Evolutionary conservation across 2,797 vertebrate genomes (phyloP).

Genomic region (Podarcis siculus): DNA sequence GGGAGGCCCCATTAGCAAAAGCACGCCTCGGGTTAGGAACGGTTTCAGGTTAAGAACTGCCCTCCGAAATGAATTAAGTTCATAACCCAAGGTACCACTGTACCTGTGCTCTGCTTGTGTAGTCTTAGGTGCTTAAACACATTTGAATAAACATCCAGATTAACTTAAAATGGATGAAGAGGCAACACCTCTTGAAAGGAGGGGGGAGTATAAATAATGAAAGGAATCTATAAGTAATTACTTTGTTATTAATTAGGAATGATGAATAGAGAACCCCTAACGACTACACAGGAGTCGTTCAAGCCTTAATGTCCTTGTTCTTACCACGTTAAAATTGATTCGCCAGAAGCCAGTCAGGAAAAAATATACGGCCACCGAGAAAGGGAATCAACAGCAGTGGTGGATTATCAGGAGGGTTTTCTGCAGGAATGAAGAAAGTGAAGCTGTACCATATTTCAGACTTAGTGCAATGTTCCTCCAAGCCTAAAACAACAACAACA

Average conservation of each 20-base stretch:
- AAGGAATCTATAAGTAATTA: conserved; percentile 76
- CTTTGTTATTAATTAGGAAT: conserved; percentile 77
- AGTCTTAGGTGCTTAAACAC: background rate
- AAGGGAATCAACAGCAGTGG: background rate
- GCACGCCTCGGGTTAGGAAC: no score
- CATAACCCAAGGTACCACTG: no score
- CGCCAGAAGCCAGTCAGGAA: background rate
- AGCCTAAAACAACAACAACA: background rate
- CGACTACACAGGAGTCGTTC: conserved; percentile 31
- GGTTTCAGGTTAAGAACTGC: no score
- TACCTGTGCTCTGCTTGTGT: background rate
- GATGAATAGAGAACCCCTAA: conserved; percentile 67
- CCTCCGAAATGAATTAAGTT: no score
- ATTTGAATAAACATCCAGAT: conserved; percentile 6
- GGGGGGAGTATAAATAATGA: conserved; percentile 54
- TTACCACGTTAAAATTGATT: conserved; percentile 61
- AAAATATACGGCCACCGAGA: background rate
- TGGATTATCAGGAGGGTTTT: rapidly evolving
- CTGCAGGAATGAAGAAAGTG: background rate
- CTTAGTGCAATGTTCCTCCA: background rate
- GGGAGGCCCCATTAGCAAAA: no score
- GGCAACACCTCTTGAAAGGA: conserved; percentile 33
- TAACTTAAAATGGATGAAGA: background rate
- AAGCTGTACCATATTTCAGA: background rate
- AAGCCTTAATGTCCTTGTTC: conserved; percentile 45